phyloP scores from a whole-genome alignment of 2,113 vertebrate species.

The Empidonax alnorum region DNA sequence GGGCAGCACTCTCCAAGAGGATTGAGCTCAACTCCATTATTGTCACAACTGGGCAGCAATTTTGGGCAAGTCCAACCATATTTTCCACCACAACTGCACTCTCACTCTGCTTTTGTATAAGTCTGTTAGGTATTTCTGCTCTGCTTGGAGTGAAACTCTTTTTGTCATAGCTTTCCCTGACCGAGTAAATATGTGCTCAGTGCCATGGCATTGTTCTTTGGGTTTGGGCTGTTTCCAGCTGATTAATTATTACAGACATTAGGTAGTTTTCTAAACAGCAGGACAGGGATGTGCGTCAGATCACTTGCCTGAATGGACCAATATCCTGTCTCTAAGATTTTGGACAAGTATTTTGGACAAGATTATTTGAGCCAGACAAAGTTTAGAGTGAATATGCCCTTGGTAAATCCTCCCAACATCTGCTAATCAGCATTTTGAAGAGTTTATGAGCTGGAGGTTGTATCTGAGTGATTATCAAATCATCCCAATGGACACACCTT shows the following conservation, averaged over 20 bases:
- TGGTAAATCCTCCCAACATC: background rate
- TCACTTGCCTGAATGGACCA: background rate
- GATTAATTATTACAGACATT: constrained; percentile 13
- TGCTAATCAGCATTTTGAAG: background rate
- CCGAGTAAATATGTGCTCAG: background rate
- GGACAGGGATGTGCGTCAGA: constrained; percentile 30
- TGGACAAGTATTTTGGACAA: background rate
- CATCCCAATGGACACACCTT: background rate
- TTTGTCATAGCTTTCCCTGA: background rate
- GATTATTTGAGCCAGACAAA: background rate
- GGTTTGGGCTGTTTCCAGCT: constrained; percentile 41
- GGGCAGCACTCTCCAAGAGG: background rate
- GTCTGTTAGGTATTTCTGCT: background rate
- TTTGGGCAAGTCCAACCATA: background rate
- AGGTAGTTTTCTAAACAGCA: background rate
- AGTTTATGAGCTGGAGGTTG: background rate
- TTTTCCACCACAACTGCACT: background rate
- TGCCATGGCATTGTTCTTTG: constrained; percentile 20
- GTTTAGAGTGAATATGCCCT: background rate
- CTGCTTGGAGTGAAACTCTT: background rate
- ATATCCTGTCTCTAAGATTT: constrained; percentile 39
- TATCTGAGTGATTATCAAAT: background rate
- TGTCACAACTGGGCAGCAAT: fast-evolving
- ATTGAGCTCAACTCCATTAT: background rate
- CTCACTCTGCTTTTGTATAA: background rate